Conservation (phyloP, 2,797 vertebrate genomes). For the Distichodus sexfasciatus region DNA sequence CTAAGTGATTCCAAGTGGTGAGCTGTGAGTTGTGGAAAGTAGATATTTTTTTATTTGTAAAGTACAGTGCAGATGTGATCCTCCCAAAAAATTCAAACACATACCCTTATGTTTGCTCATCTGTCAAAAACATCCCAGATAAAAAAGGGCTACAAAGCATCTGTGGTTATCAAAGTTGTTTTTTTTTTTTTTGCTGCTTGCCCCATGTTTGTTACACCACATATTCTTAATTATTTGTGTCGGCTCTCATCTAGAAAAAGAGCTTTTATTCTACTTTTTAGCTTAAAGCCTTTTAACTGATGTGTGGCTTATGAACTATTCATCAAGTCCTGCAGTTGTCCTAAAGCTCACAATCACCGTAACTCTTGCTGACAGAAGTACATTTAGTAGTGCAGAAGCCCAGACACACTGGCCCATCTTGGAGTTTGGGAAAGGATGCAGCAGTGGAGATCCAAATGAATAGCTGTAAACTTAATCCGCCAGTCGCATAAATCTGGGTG, state of each 20-base stretch:
- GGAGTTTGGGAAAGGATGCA: conserved; percentile 5
- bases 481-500: conserved; percentile 19
- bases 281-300: conserved; percentile 35
- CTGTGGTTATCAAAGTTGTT: conserved; percentile 70
- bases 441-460: conserved; percentile 15
- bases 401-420: background rate
- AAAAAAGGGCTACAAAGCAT: conserved; percentile 48
- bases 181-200: conserved; percentile 12
- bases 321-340: conserved; percentile 18
- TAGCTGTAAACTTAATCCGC: conserved; percentile 20
- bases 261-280: conserved; percentile 21
- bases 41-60: too few relatives aligned
- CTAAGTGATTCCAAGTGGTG: background rate
- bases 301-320: conserved; percentile 38
- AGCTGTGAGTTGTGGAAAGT: background rate
- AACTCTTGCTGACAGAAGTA: conserved; percentile 43
- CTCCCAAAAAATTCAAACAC: too few relatives aligned
- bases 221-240: conserved; percentile 5
- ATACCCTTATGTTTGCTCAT: background rate
- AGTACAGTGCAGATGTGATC: too few relatives aligned
- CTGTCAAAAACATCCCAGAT: conserved; percentile 17
- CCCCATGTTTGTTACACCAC: background rate
- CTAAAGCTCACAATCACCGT: background rate
- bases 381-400: conserved; percentile 33
- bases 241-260: conserved; percentile 9